phyloP scores from a whole-genome alignment of 2,113 vertebrate genomes.

The Talpa occidentalis region DNA sequence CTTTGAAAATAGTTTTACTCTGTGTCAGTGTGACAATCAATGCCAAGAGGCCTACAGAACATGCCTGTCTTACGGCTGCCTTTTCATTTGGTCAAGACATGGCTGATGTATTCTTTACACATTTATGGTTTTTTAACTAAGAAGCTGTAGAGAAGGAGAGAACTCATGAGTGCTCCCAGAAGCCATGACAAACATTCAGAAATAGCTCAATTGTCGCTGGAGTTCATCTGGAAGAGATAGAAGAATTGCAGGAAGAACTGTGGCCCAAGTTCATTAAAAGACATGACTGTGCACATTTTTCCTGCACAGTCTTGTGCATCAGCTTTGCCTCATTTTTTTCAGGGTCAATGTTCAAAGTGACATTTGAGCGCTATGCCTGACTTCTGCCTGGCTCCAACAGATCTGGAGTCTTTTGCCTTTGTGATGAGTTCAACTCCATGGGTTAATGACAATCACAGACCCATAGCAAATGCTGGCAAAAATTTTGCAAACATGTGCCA shows the following conservation, averaged over 20 bases:
- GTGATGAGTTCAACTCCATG: neutral
- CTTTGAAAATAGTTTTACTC: neutral
- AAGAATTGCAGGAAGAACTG: slow-evolving; percentile 16
- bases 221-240: neutral
- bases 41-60: neutral
- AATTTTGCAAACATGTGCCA: slow-evolving; percentile 42
- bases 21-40: neutral
- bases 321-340: neutral
- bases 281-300: slow-evolving; percentile 40
- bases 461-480: slow-evolving; percentile 61
- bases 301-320: neutral
- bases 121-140: neutral
- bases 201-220: neutral
- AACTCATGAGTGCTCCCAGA: neutral
- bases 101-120: neutral
- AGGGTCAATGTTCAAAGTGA: slow-evolving; percentile 58
- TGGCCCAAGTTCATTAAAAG: slow-evolving; percentile 13
- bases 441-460: slow-evolving; percentile 26
- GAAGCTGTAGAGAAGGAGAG: neutral
- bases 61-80: neutral
- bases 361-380: slow-evolving; percentile 46
- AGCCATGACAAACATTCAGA: neutral
- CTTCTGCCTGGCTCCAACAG: slow-evolving; percentile 41
- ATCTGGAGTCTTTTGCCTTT: slow-evolving; percentile 55
- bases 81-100: slow-evolving; percentile 32